These are phyloP conservation scores for Cephus rjabovi DNA, from an alignment of 2,888 invertebrate species.

Conservation along the genomic window DNA sequence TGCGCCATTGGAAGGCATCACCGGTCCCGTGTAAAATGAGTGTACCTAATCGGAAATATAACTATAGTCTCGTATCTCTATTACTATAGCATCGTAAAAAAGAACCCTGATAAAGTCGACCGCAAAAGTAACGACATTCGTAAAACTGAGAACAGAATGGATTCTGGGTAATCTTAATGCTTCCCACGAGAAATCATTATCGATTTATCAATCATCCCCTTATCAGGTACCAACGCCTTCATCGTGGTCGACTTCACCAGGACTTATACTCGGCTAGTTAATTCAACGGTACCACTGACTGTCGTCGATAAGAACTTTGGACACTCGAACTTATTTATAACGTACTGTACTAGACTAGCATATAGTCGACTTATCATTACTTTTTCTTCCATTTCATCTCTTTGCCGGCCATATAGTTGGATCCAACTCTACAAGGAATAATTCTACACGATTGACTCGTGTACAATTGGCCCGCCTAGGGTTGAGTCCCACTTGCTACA, in stretches of 20 bases:
- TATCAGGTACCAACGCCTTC: not conserved
- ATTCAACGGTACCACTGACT: not conserved
- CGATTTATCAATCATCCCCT: not conserved
- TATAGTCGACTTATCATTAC: not conserved
- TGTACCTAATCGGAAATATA: constrained; percentile 72
- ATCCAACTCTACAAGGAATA: no score
- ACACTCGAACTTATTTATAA: constrained; percentile 5
- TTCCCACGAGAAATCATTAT: not conserved
- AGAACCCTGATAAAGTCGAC: not conserved
- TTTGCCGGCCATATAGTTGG: not conserved
- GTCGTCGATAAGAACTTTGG: constrained; percentile 8
- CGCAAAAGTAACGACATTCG: not conserved
- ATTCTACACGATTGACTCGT: no score
- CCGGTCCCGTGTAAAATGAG: constrained; percentile 80
- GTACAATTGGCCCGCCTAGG: no score
- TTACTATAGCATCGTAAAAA: not conserved
- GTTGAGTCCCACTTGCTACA: no score
- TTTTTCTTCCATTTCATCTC: not conserved
- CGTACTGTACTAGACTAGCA: not conserved
- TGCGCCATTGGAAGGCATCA: constrained; percentile 67
- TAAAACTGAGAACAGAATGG: not conserved
- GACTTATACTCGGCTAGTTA: not conserved
- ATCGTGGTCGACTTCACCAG: not conserved
- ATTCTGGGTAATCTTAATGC: not conserved
- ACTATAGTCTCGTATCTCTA: not conserved